Conservation (phyloP, 2,113 vertebrate genomes). For the Esox niger region DNA sequence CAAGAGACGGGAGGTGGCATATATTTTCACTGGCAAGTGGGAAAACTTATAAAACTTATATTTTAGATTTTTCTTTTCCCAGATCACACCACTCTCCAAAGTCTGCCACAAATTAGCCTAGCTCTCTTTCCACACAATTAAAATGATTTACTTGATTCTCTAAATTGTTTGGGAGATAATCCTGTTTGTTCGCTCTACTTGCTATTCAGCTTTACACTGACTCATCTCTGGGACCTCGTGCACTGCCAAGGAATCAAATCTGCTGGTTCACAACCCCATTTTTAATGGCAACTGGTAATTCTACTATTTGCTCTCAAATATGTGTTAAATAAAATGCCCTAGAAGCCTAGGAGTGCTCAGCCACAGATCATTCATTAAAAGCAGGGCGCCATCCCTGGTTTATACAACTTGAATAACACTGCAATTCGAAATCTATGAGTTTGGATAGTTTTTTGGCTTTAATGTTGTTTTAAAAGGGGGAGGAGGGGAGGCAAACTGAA, state of each 20-base stretch:
- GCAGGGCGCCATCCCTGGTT: too few relatives aligned
- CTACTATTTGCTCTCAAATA: too few relatives aligned
- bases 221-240: slow-evolving; percentile 19
- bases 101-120: slow-evolving; percentile 7
- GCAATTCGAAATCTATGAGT: slow-evolving; percentile 9
- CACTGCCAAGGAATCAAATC: slow-evolving; percentile 23
- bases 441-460: slow-evolving; percentile 16
- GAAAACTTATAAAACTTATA: too few relatives aligned
- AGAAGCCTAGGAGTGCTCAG: too few relatives aligned
- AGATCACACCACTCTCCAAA: neutral
- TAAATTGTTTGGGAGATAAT: slow-evolving; percentile 32
- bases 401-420: slow-evolving; percentile 13
- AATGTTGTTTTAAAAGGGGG: slow-evolving; percentile 42
- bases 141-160: slow-evolving; percentile 42
- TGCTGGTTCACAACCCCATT: too few relatives aligned
- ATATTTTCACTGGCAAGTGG: too few relatives aligned
- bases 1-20: too few relatives aligned
- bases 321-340: too few relatives aligned
- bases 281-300: too few relatives aligned
- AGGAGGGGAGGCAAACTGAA: neutral
- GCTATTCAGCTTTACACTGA: slow-evolving; percentile 27
- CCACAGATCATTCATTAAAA: too few relatives aligned
- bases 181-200: slow-evolving; percentile 43
- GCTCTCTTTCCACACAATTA: slow-evolving; percentile 36
- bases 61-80: slow-evolving; percentile 6